Percentiles rank a stretch among this genome's conserved stretches.
Evolutionary conservation across 1,140 invertebrate species (phyloP).

Genomic region (Euura lappo): DNA sequence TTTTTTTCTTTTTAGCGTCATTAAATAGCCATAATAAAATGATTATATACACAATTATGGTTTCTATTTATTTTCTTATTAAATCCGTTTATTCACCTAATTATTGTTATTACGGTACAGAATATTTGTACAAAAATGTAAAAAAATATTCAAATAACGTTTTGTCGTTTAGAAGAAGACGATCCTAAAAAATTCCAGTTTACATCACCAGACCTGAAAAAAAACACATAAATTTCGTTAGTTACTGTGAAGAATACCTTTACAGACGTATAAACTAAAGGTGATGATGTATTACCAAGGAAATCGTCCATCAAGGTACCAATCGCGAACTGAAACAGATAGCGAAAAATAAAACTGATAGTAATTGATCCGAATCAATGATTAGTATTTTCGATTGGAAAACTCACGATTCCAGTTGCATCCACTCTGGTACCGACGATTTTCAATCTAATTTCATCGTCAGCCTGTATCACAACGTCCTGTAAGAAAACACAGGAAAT

Average conservation of each 20-base stretch:
- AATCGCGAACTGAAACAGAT: constrained; percentile 90
- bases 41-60: too few relatives aligned
- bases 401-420: constrained; percentile 87
- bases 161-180: too few relatives aligned
- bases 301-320: constrained; percentile 99
- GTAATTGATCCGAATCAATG: constrained; percentile 18
- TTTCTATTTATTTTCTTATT: too few relatives aligned
- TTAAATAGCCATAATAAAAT: too few relatives aligned
- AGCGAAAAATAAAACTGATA: constrained; percentile 16
- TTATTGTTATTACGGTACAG: too few relatives aligned
- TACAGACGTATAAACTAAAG: constrained; percentile 12
- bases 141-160: too few relatives aligned
- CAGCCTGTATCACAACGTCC: constrained; percentile 95
- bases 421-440: constrained; percentile 98
- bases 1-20: too few relatives aligned
- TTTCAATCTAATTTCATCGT: constrained; percentile 98
- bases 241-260: background rate
- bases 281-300: constrained; percentile 66
- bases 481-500: constrained; percentile 42
- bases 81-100: too few relatives aligned
- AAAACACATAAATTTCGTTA: background rate
- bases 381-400: constrained; percentile 13
- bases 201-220: background rate
- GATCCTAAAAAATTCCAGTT: background rate
- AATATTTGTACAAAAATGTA: too few relatives aligned